Conservation (phyloP, 2,113 vertebrate genomes). For the Haliaeetus leucogaster region DNA sequence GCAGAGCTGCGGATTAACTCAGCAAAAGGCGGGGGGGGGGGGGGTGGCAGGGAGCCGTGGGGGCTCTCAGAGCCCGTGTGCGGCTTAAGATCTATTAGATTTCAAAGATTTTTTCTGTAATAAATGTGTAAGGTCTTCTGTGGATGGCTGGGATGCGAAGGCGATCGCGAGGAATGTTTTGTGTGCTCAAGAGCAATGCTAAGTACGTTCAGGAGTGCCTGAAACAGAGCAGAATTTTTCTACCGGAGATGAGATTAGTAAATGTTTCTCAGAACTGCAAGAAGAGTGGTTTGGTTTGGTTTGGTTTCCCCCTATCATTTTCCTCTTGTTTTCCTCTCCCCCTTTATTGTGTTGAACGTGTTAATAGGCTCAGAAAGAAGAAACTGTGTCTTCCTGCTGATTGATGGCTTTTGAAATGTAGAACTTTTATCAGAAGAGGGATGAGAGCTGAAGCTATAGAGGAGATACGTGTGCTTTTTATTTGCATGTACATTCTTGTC, state of each 20-base stretch:
- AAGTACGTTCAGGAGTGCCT: not conserved
- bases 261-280: not conserved
- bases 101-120: not conserved
- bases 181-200: not conserved
- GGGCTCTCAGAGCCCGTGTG: not conserved
- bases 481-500: not conserved
- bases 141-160: not conserved
- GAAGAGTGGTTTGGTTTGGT: not conserved
- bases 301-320: not conserved
- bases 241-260: not conserved
- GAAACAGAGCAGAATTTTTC: not conserved
- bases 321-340: not conserved
- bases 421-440: not conserved
- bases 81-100: not conserved
- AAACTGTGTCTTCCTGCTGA: not conserved
- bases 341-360: not conserved
- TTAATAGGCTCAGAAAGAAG: not conserved
- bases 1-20: not conserved
- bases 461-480: not conserved
- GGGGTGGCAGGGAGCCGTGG: not conserved
- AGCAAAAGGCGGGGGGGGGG: not conserved
- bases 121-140: not conserved
- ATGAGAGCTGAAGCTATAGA: not conserved
- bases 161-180: not conserved
- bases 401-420: constrained; percentile 6